These are phyloP conservation scores for Oscheius sp. DNA, from an alignment of 2,888 invertebrate genomes.

Conservation along the genomic window DNA sequence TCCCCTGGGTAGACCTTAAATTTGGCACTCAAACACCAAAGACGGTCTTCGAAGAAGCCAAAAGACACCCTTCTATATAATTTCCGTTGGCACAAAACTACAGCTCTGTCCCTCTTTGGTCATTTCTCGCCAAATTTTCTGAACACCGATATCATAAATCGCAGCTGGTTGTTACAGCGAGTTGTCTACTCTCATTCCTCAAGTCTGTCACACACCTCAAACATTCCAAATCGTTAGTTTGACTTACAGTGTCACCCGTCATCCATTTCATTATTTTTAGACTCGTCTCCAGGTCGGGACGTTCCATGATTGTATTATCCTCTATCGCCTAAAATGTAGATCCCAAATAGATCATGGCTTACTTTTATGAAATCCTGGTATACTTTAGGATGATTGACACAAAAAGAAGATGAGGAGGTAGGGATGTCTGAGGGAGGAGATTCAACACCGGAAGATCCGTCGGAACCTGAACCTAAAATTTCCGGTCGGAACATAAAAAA, in stretches of 20 bases:
- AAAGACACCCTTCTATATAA: background rate
- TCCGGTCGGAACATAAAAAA: background rate
- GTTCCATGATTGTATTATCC: constrained; percentile 46
- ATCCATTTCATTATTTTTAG: constrained; percentile 62
- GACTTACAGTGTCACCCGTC: constrained; percentile 31
- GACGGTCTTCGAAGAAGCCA: background rate
- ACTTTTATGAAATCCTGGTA: constrained; percentile 50
- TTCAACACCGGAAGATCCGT: constrained; percentile 53
- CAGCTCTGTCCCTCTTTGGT: background rate
- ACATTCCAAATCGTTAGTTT: background rate
- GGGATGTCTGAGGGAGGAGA: constrained; percentile 58
- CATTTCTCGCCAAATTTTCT: background rate
- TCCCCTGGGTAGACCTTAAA: constrained; percentile 27
- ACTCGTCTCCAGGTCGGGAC: constrained; percentile 52
- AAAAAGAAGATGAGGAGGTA: constrained; percentile 50
- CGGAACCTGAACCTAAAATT: constrained; percentile 33
- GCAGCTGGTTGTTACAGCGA: constrained; percentile 28
- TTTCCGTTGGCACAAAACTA: background rate
- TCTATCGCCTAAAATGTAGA: constrained; percentile 54
- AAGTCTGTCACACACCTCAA: too few relatives aligned
- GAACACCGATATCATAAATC: constrained; percentile 28
- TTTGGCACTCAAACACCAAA: constrained; percentile 24
- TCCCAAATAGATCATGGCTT: background rate
- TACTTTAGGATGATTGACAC: constrained; percentile 40
- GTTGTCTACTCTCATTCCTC: constrained; percentile 16